Percentiles rank a stretch among this genome's conserved stretches.
These are phyloP conservation scores for Atopsyche davidsoni DNA, from an alignment of 1,140 invertebrate species.

Conservation along the genomic window DNA sequence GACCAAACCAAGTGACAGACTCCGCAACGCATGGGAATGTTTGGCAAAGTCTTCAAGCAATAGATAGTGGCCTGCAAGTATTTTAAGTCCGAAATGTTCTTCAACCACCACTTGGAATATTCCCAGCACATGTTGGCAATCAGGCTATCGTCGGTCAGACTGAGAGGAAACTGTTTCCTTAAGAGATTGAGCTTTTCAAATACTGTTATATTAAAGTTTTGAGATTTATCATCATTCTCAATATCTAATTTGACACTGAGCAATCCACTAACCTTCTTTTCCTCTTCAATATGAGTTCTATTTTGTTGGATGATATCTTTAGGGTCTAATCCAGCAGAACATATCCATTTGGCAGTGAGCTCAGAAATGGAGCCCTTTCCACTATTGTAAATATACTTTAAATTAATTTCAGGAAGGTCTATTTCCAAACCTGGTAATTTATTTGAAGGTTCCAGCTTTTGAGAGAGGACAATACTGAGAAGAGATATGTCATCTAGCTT, in stretches of 20 bases:
- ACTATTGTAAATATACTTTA: conserved; percentile 66
- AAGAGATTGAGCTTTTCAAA: conserved; percentile 57
- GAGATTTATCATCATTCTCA: conserved; percentile 32
- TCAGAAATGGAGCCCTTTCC: conserved; percentile 82
- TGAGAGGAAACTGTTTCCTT: conserved; percentile 76
- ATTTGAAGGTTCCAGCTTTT: conserved; percentile 40
- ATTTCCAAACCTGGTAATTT: conserved; percentile 52
- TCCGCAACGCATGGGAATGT: conserved; percentile 61
- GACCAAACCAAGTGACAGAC: conserved; percentile 82
- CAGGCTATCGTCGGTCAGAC: conserved; percentile 69
- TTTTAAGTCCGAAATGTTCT: conserved; percentile 61
- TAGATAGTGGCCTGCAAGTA: conserved; percentile 57
- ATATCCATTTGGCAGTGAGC: conserved; percentile 75
- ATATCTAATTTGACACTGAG: conserved; percentile 17
- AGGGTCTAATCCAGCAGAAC: conserved; percentile 62
- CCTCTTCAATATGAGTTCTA: too few species aligned
- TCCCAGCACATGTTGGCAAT: conserved; percentile 87
- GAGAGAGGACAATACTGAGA: conserved; percentile 63
- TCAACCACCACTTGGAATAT: conserved; percentile 79
- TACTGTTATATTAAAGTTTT: conserved; percentile 32
- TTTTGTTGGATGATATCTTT: conserved; percentile 32
- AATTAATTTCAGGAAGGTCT: conserved; percentile 59
- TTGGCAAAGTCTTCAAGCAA: conserved; percentile 56
- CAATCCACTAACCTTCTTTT: conserved; percentile 13
- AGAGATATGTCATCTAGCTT: conserved; percentile 85